Evolutionary conservation across 2,888 invertebrate species (phyloP).

Genomic region (Zhuqinia jingwanae): DNA sequence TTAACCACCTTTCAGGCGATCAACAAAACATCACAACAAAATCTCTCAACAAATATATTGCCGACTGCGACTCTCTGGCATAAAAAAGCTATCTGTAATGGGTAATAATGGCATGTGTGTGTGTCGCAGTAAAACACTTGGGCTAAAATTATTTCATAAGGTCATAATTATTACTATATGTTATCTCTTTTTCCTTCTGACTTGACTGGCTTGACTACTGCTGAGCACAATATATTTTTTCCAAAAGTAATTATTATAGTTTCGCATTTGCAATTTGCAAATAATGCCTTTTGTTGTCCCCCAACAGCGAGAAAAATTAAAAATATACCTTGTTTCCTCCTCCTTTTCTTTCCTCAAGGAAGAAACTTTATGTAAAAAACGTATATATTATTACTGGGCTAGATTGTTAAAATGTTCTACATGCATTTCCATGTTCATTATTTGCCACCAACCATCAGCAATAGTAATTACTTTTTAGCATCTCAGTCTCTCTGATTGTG

Average conservation of each 20-base stretch:
- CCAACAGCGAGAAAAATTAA: constrained; percentile 9
- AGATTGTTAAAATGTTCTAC: not conserved
- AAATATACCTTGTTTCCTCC: constrained; percentile 29
- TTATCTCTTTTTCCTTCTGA: not conserved
- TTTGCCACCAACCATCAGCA: not conserved
- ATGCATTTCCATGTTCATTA: constrained; percentile 19
- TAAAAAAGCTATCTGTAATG: not conserved
- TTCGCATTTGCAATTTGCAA: constrained; percentile 42
- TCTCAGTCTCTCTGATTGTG: too few relatives aligned
- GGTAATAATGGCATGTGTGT: not conserved
- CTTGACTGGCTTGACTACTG: too few relatives aligned
- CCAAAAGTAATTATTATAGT: constrained; percentile 34
- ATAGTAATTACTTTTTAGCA: constrained; percentile 57
- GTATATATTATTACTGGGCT: constrained; percentile 6
- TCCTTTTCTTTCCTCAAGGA: constrained; percentile 37
- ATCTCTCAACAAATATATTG: constrained; percentile 12
- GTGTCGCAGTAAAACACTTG: constrained; percentile 16
- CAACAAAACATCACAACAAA: constrained; percentile 18
- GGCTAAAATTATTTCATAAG: constrained; percentile 20
- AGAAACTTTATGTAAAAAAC: not conserved
- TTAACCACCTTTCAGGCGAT: not conserved
- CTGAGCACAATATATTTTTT: too few relatives aligned
- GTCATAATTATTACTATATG: constrained; percentile 49
- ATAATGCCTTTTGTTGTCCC: constrained; percentile 33
- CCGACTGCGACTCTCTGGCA: constrained; percentile 33